These are phyloP conservation scores for Phataginus tetradactyla DNA, from an alignment of 2,797 vertebrate species.

Conservation along the genomic window DNA sequence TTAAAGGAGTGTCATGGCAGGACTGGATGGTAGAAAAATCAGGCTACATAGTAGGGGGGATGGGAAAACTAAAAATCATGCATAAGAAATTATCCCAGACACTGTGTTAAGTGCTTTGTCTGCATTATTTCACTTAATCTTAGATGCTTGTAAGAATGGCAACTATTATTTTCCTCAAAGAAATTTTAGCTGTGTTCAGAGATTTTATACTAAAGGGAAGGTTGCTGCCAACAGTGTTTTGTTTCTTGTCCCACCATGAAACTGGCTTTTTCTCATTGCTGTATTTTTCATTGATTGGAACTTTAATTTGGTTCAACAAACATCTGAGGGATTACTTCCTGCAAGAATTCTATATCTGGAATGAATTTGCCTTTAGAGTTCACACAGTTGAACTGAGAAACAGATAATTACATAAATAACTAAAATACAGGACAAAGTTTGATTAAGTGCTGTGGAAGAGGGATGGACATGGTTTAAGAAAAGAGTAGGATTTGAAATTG, in stretches of 20 bases:
- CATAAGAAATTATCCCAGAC: background rate
- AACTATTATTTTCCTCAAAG: background rate
- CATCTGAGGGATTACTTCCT: conserved; percentile 21
- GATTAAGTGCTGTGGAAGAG: conserved; percentile 20
- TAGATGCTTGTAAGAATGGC: background rate
- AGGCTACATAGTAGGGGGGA: background rate
- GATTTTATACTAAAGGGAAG: background rate
- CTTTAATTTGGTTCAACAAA: conserved; percentile 46
- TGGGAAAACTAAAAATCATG: background rate
- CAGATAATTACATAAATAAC: conserved; percentile 47
- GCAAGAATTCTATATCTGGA: background rate
- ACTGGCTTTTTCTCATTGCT: background rate
- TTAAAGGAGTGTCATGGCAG: background rate
- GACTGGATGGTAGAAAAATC: background rate
- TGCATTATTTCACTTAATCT: background rate
- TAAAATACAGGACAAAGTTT: conserved; percentile 7
- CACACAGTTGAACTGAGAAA: conserved; percentile 26
- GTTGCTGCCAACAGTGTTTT: background rate
- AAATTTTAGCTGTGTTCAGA: background rate
- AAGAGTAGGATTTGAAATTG: conserved; percentile 27
- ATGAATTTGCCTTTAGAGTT: conserved; percentile 18
- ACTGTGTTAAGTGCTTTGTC: background rate
- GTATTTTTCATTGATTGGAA: conserved; percentile 10
- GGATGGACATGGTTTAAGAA: background rate
- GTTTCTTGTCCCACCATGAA: background rate